These are phyloP conservation scores for Anthopleura sola DNA, from an alignment of 64 coral and sea anemone genomes.

Conservation along the genomic window DNA sequence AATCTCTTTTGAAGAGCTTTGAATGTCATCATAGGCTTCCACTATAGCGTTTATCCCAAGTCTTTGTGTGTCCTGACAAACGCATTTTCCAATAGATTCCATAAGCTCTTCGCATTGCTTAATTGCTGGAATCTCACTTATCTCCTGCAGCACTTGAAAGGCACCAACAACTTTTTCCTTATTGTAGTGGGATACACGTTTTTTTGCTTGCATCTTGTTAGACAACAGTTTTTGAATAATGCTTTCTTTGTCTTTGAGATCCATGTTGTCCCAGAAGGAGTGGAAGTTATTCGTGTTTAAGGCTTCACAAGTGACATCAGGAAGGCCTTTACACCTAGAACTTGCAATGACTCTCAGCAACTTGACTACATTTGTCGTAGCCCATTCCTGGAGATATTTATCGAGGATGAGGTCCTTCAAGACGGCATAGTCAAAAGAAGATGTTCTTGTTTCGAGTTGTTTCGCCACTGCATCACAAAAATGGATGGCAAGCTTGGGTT, in stretches of 20 bases:
- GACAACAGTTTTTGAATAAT: background rate
- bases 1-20: background rate
- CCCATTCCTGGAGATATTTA: background rate
- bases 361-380: background rate
- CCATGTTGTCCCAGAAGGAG: background rate
- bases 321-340: background rate
- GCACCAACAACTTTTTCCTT: background rate
- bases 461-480: slow-evolving; percentile 18
- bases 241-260: background rate
- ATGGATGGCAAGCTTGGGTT: background rate
- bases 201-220: background rate
- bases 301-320: background rate
- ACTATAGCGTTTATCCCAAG: background rate
- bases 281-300: background rate
- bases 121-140: background rate
- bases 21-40: background rate
- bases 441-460: background rate
- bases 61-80: background rate
- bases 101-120: background rate
- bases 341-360: background rate
- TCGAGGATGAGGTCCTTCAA: background rate
- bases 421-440: background rate
- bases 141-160: background rate
- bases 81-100: background rate
- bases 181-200: background rate